A percentile compares a stretch with the other conserved stretches of the same genome.
Conservation (phyloP, 1,140 invertebrate genomes). For the Nixonia krombeini region DNA sequence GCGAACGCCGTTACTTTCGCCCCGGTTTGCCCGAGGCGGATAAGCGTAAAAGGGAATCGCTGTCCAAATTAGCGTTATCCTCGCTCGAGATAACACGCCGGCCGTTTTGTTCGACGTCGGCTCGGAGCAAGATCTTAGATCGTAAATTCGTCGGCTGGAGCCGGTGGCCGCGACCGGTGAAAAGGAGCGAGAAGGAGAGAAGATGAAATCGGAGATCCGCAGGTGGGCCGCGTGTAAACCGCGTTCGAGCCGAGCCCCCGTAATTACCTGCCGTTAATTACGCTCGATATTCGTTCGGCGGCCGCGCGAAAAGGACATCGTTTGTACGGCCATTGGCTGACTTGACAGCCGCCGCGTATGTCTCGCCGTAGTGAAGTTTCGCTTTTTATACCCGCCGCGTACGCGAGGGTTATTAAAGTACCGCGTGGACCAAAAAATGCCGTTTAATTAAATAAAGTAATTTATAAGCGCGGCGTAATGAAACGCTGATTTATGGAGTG, state of each 20-base stretch:
- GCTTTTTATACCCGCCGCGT: no score
- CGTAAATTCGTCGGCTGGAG: neutral
- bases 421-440: no score
- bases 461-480: no score
- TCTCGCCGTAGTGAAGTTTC: no score
- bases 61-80: slow-evolving; percentile 2
- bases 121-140: neutral
- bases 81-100: neutral
- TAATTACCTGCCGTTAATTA: slow-evolving; percentile 3
- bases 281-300: neutral
- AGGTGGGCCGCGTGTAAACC: neutral
- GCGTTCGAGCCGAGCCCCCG: neutral
- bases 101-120: neutral
- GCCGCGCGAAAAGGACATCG: neutral
- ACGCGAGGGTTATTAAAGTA: no score
- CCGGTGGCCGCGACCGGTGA: slow-evolving; percentile 1
- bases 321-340: neutral
- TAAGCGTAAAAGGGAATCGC: slow-evolving; percentile 1
- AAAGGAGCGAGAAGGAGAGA: neutral
- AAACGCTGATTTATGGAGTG: no score
- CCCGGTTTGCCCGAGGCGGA: neutral
- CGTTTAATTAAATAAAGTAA: no score
- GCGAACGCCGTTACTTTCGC: no score
- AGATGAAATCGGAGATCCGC: neutral
- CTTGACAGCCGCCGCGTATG: neutral